Base-by-base conservation (phyloP, 2,113 vertebrate genomes). In the Prionailurus viverrinus region DNA sequence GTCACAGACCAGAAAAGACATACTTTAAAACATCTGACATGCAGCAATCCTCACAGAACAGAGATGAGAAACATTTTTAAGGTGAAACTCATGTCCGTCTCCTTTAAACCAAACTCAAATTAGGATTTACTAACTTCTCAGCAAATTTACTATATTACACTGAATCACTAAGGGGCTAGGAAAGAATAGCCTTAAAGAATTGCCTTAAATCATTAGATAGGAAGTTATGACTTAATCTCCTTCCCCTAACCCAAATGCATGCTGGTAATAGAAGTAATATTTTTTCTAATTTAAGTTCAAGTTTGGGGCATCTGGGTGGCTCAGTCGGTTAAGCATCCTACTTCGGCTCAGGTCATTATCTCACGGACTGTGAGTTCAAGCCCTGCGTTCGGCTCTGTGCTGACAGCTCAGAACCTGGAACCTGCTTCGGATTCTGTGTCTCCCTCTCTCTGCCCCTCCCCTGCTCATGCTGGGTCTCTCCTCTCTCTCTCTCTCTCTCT, bases 21-120 rank as follows among this genome's bases (percentile, higher is more conserved):
- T 23, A 23, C 55, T 69, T 90, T 65, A 78, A 89, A 95, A 92
- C 80, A 74, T 83, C 55, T 84, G 76, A 86, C 53, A 31, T 25
- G 9, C 73, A 94, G 48, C 45, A 88, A 27, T 73, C 45, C 78
- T 91, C 55, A 69, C 25, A 71, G 82, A 90, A 82, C 4, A 58
- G 29, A 86, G 25, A 69, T 39, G 51, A 89, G 95, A 69, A 73
- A 86, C 7, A 93, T 68, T 89, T 79, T 91, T 51, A 61, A 93
- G 12, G 31, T 90, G 12, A 14, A 89, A 81, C 36, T 36, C 83
- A 18, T 19, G 41, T 89, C 66, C 71, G 29, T 58, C 87, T 87
- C 69, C 71, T 55, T 94, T 74, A 85, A 94, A 8, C 69, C 51
- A 74, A 66, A 93, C 48, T 84, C 81, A 74, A 71, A 71, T 91